Base-by-base conservation (phyloP, 2,113 vertebrate species). In the Microtus oregoni region DNA sequence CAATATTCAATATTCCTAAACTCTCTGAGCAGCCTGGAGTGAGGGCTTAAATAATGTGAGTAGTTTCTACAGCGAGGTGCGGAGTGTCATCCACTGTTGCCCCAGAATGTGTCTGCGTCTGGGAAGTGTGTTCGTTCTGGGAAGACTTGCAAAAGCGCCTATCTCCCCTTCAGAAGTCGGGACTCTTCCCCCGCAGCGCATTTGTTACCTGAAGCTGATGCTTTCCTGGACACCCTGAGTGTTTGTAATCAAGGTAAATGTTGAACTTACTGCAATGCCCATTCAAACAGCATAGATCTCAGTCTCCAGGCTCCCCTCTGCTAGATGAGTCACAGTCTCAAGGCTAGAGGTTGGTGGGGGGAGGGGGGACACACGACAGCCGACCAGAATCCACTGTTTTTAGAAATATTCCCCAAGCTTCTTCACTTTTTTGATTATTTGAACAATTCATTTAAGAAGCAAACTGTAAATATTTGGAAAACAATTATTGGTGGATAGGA, bases 391-490 rank as follows among this genome's bases (percentile, higher is more conserved):
- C n/a, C 35, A 55, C 38, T 5, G 6, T 86, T 82, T 38, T 73
- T 68, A 67, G 92, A 91, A 94, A 52, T 32, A 81, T 24, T 26
- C 41, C 52, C 22, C 7, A 63, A n/a, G 35, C 3, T 10, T 55
- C 68, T 41, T 58, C 3, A 0, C 72, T 91, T 38, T 11, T 92
- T 86, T 61, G 38, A 77, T 91, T 87, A 52, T n/a, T 89, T 79
- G 50, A 93, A 32, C 55, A 82, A 97, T 86, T 94, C 26, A 92
- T 44, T 26, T 63, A 50, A 94, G 79, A 94, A 11, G 32, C 19
- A 55, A 65, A 67, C 89, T 96, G 38, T 61, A 70, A 44, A 30
- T 67, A 15, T 68, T 20, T 82, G 76, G 50, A 88, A 47, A 92
- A 2, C 72, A 38, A 17, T 47, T 41, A 26, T 41, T 47, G 13